Evolutionary conservation across 2,113 vertebrate species (phyloP), one percentile per base, ranked within the genome.

Genomic region (Indri indri): DNA sequence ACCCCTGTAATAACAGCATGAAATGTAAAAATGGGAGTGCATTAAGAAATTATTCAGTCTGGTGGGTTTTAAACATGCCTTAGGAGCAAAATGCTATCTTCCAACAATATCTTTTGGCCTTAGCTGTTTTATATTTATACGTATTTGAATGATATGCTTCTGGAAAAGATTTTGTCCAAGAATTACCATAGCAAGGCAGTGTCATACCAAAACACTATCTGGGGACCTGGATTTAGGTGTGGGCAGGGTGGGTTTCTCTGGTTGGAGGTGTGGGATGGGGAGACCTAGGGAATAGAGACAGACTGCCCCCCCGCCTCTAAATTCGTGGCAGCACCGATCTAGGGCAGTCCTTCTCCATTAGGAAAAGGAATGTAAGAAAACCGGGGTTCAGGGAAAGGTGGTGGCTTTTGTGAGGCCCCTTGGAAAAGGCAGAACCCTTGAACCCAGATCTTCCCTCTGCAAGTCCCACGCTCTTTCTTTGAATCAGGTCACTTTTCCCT

Each of bases 31-130:
- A 22, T 5, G 59, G 45, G 54, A n/a, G 3, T 30, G 13, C 91
- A 34, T 37, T 85, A 50, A 79, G 68, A 65, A 65, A 50, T 70
- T 8, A 50, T 42, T 6, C 79, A 50, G 27, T 10, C 27, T 42
- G 7, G 23, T 47, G 22, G 13, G 4, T 77, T 81, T 84, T 37
- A 61, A 25, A 81, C 20, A 8, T 50, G 30, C 18, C 13, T 57
- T 82, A 32, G 57, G 37, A 80, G 34, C 52, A 95, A 74, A 85
- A 52, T 59, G 52, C 54, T 80, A 50, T 74, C 54, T 94, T 95
- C 85, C 22, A 54, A 50, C 23, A 22, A 27, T 13, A 61, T 37
- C 63, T 70, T 32, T 63, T n/a, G 47, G 34, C 45, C 42, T 86
- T 52, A 50, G 47, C 37, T 61, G 45, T 88, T 76, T 68, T 23